Evolutionary conservation across 2,113 vertebrate genomes (phyloP).

Genomic region (Muntiacus reevesi): DNA sequence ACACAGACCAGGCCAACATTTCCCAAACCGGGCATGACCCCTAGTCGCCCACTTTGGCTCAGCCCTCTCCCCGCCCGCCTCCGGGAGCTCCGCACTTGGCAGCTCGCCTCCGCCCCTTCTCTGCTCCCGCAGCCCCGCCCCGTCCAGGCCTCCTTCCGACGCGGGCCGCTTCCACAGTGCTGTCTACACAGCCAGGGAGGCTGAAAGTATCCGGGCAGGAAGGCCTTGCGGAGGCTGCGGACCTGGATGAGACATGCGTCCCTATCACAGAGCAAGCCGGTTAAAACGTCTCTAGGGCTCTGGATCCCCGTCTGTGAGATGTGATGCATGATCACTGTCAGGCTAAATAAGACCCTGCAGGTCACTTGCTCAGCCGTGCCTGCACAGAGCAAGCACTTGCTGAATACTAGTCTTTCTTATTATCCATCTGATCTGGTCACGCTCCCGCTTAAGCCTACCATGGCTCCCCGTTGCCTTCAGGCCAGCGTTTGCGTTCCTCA

Average conservation of each 20-base stretch:
- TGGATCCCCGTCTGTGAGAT: background rate
- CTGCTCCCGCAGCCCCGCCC: background rate
- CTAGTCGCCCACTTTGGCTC: accelerated
- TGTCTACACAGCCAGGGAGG: background rate
- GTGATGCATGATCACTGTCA: accelerated
- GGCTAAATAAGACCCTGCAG: background rate
- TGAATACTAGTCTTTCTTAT: background rate
- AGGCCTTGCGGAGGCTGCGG: background rate
- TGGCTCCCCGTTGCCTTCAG: background rate
- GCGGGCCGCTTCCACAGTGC: accelerated
- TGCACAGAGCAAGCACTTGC: background rate
- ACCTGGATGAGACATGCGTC: background rate
- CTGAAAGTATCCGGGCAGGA: background rate
- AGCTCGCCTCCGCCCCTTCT: too few relatives aligned
- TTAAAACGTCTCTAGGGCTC: background rate
- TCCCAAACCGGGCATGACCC: background rate
- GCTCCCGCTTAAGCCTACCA: background rate
- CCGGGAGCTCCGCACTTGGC: accelerated
- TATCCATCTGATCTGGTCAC: background rate
- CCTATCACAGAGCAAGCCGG: background rate
- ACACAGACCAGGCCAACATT: background rate
- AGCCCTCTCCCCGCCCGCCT: background rate
- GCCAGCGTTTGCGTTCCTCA: background rate
- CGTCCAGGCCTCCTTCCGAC: background rate
- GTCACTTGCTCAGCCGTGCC: accelerated